Percentiles rank a stretch among this genome's conserved stretches.
Conservation (phyloP, 2,113 vertebrate species). For the Irena cyanogastra region DNA sequence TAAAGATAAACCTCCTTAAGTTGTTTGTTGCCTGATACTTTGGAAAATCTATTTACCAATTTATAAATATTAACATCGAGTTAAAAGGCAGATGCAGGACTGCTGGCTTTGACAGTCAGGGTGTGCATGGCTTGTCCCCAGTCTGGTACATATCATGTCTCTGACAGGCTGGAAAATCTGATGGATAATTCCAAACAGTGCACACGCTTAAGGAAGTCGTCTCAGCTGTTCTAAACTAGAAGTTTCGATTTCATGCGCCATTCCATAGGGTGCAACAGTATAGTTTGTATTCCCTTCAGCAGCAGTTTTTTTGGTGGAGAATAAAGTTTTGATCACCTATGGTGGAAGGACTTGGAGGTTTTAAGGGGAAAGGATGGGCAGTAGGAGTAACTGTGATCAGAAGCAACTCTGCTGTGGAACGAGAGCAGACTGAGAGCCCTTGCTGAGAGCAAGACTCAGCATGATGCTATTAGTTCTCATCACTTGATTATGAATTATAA, state of each 20-base stretch:
- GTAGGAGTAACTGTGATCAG: background rate
- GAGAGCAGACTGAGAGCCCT: background rate
- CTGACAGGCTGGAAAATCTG: background rate
- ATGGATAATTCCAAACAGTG: background rate
- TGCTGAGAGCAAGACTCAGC: background rate
- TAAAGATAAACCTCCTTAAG: background rate
- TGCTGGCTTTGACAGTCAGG: background rate
- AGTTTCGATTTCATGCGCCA: background rate
- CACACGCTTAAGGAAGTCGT: accelerated
- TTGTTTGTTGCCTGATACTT: background rate
- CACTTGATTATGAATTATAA: background rate
- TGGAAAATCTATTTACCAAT: background rate
- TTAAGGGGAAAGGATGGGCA: background rate
- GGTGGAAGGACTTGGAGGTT: background rate
- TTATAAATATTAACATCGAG: background rate
- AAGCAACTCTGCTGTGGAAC: background rate
- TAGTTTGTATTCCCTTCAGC: background rate
- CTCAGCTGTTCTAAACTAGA: background rate
- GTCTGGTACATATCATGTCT: background rate
- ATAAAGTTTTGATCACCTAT: background rate
- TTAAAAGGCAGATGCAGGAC: background rate
- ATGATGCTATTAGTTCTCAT: background rate
- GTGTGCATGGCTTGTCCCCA: background rate
- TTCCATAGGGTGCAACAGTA: background rate
- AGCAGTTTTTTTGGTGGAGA: background rate